phyloP scores from a whole-genome alignment of 2,888 invertebrate genomes.

The Eupithecia insigniata region DNA sequence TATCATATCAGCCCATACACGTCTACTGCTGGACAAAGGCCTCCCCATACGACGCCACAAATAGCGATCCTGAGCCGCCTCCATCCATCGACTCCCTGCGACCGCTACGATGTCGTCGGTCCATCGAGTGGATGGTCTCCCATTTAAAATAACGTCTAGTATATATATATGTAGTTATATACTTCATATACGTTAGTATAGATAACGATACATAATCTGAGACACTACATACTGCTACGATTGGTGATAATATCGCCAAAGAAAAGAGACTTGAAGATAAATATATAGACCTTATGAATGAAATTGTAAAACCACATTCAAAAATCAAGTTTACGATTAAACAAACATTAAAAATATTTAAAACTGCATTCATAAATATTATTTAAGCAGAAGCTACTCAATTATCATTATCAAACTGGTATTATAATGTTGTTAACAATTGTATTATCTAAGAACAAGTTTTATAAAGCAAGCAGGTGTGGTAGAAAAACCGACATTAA shows the following conservation, averaged over 20 bases:
- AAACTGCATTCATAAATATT: constrained; percentile 23
- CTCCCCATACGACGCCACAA: no score
- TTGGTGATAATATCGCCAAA: neutral
- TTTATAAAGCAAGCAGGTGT: neutral
- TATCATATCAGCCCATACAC: no score
- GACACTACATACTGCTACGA: no score
- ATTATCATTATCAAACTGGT: constrained; percentile 16
- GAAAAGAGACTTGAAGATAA: neutral
- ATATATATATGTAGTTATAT: no score
- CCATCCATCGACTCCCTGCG: no score
- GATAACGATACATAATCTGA: no score
- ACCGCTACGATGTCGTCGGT: no score
- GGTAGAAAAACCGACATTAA: neutral
- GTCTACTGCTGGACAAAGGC: no score
- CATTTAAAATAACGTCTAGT: no score
- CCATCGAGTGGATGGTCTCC: no score
- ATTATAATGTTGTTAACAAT: constrained; percentile 13
- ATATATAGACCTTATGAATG: neutral
- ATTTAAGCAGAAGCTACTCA: constrained; percentile 13
- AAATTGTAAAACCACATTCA: neutral
- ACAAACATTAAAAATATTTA: constrained; percentile 2
- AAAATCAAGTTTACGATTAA: neutral
- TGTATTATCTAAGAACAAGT: constrained; percentile 5
- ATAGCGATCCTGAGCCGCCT: no score
- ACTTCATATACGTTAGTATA: no score